These are phyloP conservation scores for Cephalopterus ornatus DNA, from an alignment of 2,113 vertebrate genomes.

Conservation along the genomic window DNA sequence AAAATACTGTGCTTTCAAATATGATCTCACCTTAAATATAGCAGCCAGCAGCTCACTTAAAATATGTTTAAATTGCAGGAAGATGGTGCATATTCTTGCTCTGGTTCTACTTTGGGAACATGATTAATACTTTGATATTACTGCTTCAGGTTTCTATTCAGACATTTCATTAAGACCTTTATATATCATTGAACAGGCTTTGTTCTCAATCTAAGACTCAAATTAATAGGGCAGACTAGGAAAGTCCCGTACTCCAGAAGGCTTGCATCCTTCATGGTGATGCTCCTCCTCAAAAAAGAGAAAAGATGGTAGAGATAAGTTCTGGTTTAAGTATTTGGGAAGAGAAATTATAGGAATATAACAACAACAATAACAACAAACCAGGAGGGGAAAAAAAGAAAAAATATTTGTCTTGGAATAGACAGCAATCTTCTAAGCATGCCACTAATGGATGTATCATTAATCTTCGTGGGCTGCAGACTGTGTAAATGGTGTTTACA, in stretches of 20 bases:
- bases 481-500: neutral
- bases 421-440: neutral
- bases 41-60: neutral
- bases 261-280: neutral
- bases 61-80: neutral
- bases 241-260: neutral
- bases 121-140: neutral
- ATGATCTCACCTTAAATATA: neutral
- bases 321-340: neutral
- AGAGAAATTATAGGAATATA: neutral
- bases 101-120: constrained; percentile 1
- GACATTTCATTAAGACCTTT: constrained; percentile 26
- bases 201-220: neutral
- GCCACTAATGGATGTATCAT: neutral
- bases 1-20: neutral
- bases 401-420: neutral
- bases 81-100: neutral
- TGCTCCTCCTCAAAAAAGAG: neutral
- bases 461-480: neutral
- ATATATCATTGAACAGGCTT: neutral
- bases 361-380: neutral
- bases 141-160: neutral
- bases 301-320: neutral
- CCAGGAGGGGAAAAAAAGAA: fast-evolving
- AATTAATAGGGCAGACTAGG: neutral